A percentile compares a stretch with the other conserved stretches of the same genome.
Conservation (phyloP, 2,113 vertebrate genomes). For the Rana temporaria region DNA sequence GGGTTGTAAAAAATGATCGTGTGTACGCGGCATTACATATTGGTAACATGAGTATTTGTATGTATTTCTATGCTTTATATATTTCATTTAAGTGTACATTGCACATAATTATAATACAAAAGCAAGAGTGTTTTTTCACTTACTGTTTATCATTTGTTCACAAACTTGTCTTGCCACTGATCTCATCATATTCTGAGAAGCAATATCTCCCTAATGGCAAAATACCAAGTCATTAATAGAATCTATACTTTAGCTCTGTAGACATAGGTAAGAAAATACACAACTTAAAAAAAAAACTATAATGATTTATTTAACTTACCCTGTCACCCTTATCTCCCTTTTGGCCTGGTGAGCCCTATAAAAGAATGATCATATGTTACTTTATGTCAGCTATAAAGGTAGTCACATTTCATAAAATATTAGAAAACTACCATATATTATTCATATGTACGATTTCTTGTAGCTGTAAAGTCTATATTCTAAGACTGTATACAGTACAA, state of each 20-base stretch:
- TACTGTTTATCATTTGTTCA: slow-evolving; percentile 91
- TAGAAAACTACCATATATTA: too few relatives aligned
- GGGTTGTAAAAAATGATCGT: too few relatives aligned
- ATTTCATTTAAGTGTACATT: too few relatives aligned
- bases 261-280: neutral
- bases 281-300: neutral
- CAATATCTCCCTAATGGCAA: slow-evolving; percentile 84
- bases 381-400: slow-evolving; percentile 8
- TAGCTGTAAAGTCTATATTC: too few relatives aligned
- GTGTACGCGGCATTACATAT: too few relatives aligned
- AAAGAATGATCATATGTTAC: slow-evolving; percentile 61
- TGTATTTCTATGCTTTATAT: too few relatives aligned
- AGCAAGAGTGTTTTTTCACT: slow-evolving; percentile 48
- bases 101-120: too few relatives aligned
- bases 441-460: too few relatives aligned
- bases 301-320: slow-evolving; percentile 77
- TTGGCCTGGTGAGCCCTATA: slow-evolving; percentile 82
- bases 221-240: neutral
- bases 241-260: neutral
- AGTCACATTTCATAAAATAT: too few relatives aligned
- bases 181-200: slow-evolving; percentile 97
- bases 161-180: slow-evolving; percentile 97
- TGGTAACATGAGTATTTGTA: too few relatives aligned
- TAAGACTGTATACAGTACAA: too few relatives aligned
- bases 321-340: slow-evolving; percentile 97